phyloP scores from a whole-genome alignment of 2,888 invertebrate species.

The Osmoderma eremita region DNA sequence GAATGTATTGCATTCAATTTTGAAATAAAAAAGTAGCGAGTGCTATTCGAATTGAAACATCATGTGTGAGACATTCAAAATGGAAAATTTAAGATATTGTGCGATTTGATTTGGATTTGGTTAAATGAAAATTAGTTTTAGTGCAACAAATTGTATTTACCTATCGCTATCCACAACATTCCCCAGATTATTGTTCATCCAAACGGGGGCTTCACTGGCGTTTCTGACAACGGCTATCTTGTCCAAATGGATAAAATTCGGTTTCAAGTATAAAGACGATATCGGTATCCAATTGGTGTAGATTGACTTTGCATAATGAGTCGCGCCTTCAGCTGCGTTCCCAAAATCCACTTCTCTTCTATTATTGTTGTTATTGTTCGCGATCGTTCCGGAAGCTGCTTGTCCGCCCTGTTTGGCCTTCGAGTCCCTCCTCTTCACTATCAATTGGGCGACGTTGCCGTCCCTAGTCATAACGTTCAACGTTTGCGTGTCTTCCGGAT shows the following conservation, averaged over 20 bases:
- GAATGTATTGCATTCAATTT: too few species aligned
- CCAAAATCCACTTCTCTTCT: constrained; percentile 25
- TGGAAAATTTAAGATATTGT: too few species aligned
- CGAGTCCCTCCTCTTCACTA: constrained; percentile 76
- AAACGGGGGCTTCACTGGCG: constrained; percentile 49
- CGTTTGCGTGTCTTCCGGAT: constrained; percentile 81
- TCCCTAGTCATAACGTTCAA: constrained; percentile 79
- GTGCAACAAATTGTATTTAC: constrained; percentile 50
- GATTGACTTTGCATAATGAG: constrained; percentile 49
- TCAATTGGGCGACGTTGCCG: constrained; percentile 80
- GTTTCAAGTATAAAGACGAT: constrained; percentile 57
- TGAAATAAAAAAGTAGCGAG: too few species aligned
- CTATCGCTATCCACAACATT: constrained; percentile 59
- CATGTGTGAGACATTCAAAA: too few species aligned
- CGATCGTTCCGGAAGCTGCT: constrained; percentile 9
- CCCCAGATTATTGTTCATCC: constrained; percentile 50
- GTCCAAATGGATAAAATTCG: constrained; percentile 56
- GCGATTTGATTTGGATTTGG: too few species aligned
- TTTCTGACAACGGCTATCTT: constrained; percentile 57
- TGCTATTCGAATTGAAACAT: too few species aligned
- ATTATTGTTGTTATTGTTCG: background rate
- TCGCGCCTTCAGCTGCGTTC: background rate
- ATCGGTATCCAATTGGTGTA: constrained; percentile 63
- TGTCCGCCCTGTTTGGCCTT: constrained; percentile 60
- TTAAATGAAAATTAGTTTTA: too few species aligned